A percentile compares a stretch with the other conserved stretches of the same genome.
These are phyloP conservation scores for Pseudopipra pipra DNA, from an alignment of 2,113 vertebrate genomes.

Conservation along the genomic window DNA sequence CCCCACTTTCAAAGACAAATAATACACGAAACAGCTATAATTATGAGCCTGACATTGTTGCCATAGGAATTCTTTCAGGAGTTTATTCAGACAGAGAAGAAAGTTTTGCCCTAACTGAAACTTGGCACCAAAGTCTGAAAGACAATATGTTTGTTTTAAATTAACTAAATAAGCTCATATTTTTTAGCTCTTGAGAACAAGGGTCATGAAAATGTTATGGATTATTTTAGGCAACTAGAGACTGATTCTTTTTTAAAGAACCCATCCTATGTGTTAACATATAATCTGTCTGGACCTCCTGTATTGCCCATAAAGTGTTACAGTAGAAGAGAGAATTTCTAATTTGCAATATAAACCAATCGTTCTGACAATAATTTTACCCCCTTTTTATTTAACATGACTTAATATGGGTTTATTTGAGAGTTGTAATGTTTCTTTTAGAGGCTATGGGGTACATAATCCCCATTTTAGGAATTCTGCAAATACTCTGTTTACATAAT, in stretches of 20 bases:
- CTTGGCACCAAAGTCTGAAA: not conserved
- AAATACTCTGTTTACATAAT: conserved; percentile 7
- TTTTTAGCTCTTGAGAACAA: conserved; percentile 1
- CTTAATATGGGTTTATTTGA: not conserved
- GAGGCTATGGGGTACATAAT: not conserved
- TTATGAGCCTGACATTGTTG: conserved; percentile 3
- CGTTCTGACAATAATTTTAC: not conserved
- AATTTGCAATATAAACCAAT: not conserved
- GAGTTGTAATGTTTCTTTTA: not conserved
- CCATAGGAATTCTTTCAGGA: not conserved
- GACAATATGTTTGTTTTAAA: conserved; percentile 5
- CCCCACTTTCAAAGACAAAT: conserved; percentile 38
- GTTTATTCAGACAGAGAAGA: conserved; percentile 13
- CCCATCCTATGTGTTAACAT: not conserved
- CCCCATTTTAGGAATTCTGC: conserved; percentile 19
- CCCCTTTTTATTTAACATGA: not conserved
- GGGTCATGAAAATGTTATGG: not conserved
- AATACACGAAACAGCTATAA: not conserved
- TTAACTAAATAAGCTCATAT: not conserved
- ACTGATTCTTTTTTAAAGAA: not conserved
- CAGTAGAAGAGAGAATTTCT: not conserved
- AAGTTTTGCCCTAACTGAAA: conserved; percentile 1
- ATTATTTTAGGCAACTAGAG: not conserved
- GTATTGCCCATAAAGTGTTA: not conserved
- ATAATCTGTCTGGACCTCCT: not conserved